A percentile compares a stretch with the other conserved stretches of the same genome.
Conservation (phyloP, 2,888 invertebrate genomes). For the Mellilla xanthometata region DNA sequence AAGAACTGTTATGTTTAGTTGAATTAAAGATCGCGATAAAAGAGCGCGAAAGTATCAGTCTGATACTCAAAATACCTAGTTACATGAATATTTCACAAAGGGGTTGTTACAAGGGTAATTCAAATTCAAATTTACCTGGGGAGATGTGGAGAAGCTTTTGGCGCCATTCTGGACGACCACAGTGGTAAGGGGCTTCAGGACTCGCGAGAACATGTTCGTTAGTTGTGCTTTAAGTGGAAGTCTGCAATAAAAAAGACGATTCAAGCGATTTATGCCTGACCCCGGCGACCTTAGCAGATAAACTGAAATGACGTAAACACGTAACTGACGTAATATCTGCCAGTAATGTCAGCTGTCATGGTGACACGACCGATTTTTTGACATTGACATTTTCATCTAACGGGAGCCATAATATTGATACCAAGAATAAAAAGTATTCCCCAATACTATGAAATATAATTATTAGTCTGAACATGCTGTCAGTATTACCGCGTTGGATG, state of each 20-base stretch:
- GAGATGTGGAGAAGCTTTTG: slow-evolving; percentile 83
- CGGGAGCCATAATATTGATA: too few species aligned
- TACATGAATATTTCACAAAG: not conserved
- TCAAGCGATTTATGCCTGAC: slow-evolving; percentile 46
- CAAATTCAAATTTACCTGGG: slow-evolving; percentile 83
- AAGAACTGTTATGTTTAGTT: not conserved
- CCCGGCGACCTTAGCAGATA: slow-evolving; percentile 58
- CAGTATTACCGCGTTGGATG: too few species aligned
- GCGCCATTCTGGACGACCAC: slow-evolving; percentile 78
- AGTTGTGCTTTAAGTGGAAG: slow-evolving; percentile 25
- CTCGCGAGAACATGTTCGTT: slow-evolving; percentile 84
- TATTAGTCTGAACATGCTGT: too few species aligned
- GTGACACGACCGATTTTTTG: too few species aligned
- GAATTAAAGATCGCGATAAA: not conserved
- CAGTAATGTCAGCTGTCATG: too few species aligned
- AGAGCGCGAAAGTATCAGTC: not conserved
- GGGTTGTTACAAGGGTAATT: not conserved
- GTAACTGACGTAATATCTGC: slow-evolving; percentile 13
- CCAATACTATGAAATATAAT: too few species aligned
- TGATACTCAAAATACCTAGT: too few species aligned
- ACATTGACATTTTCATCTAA: too few species aligned
- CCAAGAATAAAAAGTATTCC: too few species aligned
- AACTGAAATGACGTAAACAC: slow-evolving; percentile 37
- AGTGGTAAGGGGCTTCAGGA: slow-evolving; percentile 78
- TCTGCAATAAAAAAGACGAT: slow-evolving; percentile 28